Conservation (phyloP, 1,140 invertebrate genomes). For the Drosophila lacteicornis region DNA sequence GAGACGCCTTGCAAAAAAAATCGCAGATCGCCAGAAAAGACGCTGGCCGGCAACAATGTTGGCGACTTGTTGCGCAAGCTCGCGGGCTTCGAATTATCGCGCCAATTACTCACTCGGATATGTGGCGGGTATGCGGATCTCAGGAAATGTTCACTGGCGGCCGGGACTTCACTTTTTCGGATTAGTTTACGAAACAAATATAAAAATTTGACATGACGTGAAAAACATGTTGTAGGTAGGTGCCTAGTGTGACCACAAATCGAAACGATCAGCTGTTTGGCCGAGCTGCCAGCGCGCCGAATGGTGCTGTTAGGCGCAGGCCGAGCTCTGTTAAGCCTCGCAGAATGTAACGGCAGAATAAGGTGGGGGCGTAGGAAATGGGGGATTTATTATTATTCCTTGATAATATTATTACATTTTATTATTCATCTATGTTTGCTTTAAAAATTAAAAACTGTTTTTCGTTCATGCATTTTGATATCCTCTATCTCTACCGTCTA, state of each 20-base stretch:
- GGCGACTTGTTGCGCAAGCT: constrained; percentile 37
- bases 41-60: constrained; percentile 29
- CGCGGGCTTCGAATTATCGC: background rate
- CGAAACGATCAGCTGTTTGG: constrained; percentile 27
- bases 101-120: constrained; percentile 30
- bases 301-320: constrained; percentile 18
- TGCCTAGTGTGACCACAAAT: constrained; percentile 36
- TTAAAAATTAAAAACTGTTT: background rate
- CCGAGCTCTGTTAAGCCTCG: background rate
- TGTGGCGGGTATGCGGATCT: background rate
- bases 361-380: background rate
- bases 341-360: background rate
- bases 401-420: background rate
- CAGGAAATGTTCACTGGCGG: background rate
- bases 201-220: constrained; percentile 23
- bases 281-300: background rate
- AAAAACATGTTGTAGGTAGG: constrained; percentile 49
- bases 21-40: background rate
- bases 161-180: constrained; percentile 11
- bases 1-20: constrained; percentile 24
- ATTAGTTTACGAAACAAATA: constrained; percentile 44
- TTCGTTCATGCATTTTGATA: too few species aligned
- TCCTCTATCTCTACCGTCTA: too few species aligned
- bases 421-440: background rate
- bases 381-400: background rate